Conservation (phyloP, 2,797 vertebrate genomes). For the Enteromius mattozi region DNA sequence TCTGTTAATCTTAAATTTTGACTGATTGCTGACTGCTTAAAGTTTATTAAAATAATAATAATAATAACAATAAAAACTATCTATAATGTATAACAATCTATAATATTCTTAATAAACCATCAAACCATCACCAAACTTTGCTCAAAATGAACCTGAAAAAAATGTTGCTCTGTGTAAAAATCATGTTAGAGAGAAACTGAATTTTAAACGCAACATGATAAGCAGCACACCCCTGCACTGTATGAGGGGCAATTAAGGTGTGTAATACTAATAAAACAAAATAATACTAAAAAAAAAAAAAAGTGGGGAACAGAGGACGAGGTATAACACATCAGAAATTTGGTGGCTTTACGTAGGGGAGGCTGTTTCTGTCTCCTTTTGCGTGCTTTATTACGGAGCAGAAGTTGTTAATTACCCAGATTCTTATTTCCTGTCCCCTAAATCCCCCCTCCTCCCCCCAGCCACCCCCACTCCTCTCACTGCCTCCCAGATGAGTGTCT, state of each 20-base stretch:
- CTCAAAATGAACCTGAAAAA: conserved; percentile 31
- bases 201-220: conserved; percentile 31
- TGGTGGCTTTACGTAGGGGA: conserved; percentile 70
- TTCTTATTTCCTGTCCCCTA: conserved; percentile 88
- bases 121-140: conserved; percentile 50
- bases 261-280: conserved; percentile 46
- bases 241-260: conserved; percentile 47
- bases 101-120: conserved; percentile 6
- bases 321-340: conserved; percentile 60
- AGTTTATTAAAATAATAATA: background rate
- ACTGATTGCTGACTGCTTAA: background rate
- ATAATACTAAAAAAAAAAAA: conserved; percentile 25
- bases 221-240: conserved; percentile 22
- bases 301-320: background rate
- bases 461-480: conserved; percentile 74
- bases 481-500: conserved; percentile 88
- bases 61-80: too few species aligned
- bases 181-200: conserved; percentile 29
- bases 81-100: background rate
- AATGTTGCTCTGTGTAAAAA: conserved; percentile 8
- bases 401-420: conserved; percentile 91
- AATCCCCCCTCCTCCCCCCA: conserved; percentile 63
- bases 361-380: conserved; percentile 70
- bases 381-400: conserved; percentile 83
- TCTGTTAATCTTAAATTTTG: background rate